Evolutionary conservation across 2,797 vertebrate genomes (phyloP).

Genomic region (Petrocephalus sullivani): DNA sequence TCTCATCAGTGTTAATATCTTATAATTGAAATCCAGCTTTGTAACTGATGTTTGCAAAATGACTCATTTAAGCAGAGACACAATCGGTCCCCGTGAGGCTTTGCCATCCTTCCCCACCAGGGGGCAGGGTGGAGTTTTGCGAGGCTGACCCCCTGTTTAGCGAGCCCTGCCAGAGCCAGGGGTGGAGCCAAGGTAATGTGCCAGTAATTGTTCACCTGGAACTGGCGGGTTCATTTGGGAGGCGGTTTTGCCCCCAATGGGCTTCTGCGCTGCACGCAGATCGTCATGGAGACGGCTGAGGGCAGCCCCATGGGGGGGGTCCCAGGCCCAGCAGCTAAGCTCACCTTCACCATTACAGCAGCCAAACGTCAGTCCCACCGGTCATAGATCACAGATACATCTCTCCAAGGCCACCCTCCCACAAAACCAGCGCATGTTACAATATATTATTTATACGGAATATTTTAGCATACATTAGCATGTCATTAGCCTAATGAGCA

Average conservation of each 20-base stretch:
- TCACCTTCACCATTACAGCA: neutral
- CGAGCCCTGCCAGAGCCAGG: neutral
- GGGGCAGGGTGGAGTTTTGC: neutral
- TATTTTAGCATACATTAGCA: conserved; percentile 20
- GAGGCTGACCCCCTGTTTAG: neutral
- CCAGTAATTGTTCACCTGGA: conserved; percentile 3
- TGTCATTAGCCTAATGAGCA: conserved; percentile 2
- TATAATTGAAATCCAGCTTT: neutral
- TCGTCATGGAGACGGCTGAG: neutral
- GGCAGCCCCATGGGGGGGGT: neutral
- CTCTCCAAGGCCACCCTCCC: neutral
- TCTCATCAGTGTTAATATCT: neutral
- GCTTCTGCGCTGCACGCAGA: neutral
- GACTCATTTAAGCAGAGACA: neutral
- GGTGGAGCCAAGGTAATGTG: neutral
- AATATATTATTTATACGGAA: conserved; percentile 17
- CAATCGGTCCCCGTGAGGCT: neutral
- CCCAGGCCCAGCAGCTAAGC: neutral
- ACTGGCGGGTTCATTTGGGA: neutral
- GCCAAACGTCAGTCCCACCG: neutral
- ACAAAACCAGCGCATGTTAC: conserved; percentile 9
- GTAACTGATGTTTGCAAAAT: neutral
- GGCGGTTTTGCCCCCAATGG: neutral
- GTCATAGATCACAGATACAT: conserved; percentile 8
- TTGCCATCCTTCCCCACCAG: neutral